A percentile compares a stretch with the other conserved stretches of the same genome.
These are phyloP conservation scores for Mareca penelope DNA, from an alignment of 2,797 vertebrate genomes.

Conservation along the genomic window DNA sequence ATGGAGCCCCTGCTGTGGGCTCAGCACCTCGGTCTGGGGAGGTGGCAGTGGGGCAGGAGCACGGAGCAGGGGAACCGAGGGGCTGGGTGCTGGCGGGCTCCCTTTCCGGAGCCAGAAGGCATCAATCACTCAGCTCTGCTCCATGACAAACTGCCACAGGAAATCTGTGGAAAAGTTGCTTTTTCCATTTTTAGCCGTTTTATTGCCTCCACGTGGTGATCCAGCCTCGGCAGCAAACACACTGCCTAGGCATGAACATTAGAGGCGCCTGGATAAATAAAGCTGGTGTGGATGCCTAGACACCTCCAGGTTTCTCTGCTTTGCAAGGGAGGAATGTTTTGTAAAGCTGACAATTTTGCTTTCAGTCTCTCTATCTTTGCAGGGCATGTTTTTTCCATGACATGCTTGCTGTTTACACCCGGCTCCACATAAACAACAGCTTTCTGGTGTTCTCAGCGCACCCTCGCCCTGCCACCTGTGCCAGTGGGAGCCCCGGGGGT, in stretches of 20 bases:
- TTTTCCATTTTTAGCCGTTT: conserved; percentile 76
- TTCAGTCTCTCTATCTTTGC: conserved; percentile 27
- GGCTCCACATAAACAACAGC: conserved; percentile 29
- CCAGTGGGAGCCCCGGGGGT: background rate
- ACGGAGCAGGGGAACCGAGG: fast-evolving
- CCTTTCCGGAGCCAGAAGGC: background rate
- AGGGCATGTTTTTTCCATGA: conserved; percentile 1
- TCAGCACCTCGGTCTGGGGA: fast-evolving
- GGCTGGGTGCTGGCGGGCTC: fast-evolving
- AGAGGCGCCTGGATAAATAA: conserved; percentile 70
- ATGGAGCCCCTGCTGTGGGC: fast-evolving
- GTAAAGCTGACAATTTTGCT: conserved; percentile 58
- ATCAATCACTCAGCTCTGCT: background rate
- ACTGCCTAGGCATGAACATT: conserved; percentile 46
- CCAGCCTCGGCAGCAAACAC: conserved; percentile 58
- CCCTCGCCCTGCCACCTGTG: background rate
- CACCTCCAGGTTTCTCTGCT: conserved; percentile 67
- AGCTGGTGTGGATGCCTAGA: conserved; percentile 60
- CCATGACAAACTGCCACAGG: conserved; percentile 54
- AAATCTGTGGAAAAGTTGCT: conserved; percentile 51
- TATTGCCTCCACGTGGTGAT: conserved; percentile 75
- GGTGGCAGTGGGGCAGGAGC: background rate
- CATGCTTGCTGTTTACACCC: conserved; percentile 51
- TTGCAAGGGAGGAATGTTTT: conserved; percentile 56
- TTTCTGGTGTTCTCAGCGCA: background rate